Evolutionary conservation across 2,888 invertebrate genomes (phyloP), one percentile per base, ranked within the genome.

Genomic region (Crocallis elinguaria): DNA sequence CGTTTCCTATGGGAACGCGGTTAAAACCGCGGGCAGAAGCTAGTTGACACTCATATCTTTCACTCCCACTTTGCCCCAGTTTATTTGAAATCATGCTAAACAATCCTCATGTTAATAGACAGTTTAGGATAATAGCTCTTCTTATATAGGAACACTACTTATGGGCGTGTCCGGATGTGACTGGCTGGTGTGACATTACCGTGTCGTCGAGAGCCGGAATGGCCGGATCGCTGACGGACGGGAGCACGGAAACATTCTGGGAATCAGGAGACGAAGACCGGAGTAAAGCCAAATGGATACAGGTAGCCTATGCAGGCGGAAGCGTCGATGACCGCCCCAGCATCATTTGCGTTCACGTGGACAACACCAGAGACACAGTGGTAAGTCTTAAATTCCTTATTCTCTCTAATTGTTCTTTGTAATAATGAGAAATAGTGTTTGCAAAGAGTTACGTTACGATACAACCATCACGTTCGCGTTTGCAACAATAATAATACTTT

Each of bases 231-330:
- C 92, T 99, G 11, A 96, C 95, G 0, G 99, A 99, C 79, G 96
- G 96, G 71, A 98, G 98, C 3, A 98, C 98, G 0, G 99, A 99
- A 82, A 99, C 99, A 0, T 99, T 99, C 87, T 99, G 99, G 99
- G 99, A 99, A 87, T 98, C 98, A 27, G 98, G 98, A 0, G 99
- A 99, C 72, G 99, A 99, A 75, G 99, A 99, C 86, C 93, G 96
- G 50, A 98, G 98, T 81, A 97, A 98, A 81, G 95, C 97, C 16
- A 98, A 98, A 86, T 95, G 95, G 71, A 93, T 98, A 19, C 96
- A 95, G 46, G 63, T 90, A 29, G 37, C 62, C 55, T 91, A 79
- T 81, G 88, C 78, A 30, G 92, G 74, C 60, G 92, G 79, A 62
- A 86, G 79, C 1, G 64, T 71, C 0, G 82, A 84, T 1, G 93